These are phyloP conservation scores for Theropithecus gelada DNA, from an alignment of 2,113 vertebrate genomes.

Conservation along the genomic window DNA sequence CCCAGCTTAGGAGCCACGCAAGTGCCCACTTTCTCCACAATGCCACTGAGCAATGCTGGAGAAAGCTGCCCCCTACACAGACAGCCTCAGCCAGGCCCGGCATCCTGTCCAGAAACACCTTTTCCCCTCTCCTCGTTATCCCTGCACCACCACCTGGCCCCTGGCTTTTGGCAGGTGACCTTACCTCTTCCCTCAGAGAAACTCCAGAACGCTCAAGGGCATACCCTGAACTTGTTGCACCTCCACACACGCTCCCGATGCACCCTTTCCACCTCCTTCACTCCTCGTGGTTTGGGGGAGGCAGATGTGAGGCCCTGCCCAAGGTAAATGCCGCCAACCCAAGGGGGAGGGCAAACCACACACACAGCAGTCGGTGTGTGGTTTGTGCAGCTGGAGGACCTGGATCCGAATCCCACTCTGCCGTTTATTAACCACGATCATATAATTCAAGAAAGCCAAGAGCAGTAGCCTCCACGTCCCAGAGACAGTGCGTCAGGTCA, in stretches of 20 bases:
- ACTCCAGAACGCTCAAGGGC: neutral
- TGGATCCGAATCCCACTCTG: neutral
- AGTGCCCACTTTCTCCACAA: neutral
- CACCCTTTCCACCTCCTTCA: neutral
- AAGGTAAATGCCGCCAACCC: neutral
- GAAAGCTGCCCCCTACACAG: neutral
- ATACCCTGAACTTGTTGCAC: neutral
- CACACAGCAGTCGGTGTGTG: neutral
- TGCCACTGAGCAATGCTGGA: neutral
- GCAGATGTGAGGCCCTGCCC: neutral
- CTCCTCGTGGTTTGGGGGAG: neutral
- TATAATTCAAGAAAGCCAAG: neutral
- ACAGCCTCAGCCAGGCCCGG: neutral
- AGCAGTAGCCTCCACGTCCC: neutral
- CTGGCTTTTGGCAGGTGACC: neutral
- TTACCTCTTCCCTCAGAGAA: neutral
- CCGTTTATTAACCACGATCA: neutral
- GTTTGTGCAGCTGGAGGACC: neutral
- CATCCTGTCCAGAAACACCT: neutral
- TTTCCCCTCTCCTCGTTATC: neutral
- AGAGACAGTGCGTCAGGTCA: neutral
- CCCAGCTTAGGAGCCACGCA: neutral
- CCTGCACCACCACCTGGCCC: neutral
- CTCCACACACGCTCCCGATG: fast-evolving
- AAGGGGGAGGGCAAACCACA: neutral